These are phyloP conservation scores for Vireo griseus DNA, from an alignment of 2,797 vertebrate species.

Conservation along the genomic window DNA sequence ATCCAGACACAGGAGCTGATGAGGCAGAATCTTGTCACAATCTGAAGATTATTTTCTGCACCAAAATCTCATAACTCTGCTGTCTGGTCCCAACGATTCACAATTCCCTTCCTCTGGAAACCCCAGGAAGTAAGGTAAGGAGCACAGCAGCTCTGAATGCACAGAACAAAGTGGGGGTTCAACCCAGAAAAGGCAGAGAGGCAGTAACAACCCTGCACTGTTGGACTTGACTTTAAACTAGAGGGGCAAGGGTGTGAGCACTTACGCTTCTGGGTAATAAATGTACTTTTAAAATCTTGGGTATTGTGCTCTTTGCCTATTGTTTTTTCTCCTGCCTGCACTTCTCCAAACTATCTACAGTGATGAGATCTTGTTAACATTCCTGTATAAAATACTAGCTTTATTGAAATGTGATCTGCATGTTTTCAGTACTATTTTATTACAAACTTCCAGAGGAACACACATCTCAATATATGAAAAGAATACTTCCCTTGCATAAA, in stretches of 20 bases:
- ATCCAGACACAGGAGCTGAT: background rate
- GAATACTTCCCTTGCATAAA: constrained; percentile 1
- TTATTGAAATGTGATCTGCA: constrained; percentile 3
- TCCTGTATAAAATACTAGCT: background rate
- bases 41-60: background rate
- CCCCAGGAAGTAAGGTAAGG: background rate
- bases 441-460: background rate
- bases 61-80: background rate
- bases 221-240: background rate
- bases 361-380: background rate
- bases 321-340: background rate
- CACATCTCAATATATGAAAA: constrained; percentile 16
- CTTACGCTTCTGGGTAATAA: background rate
- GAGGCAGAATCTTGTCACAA: background rate
- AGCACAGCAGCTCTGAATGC: background rate
- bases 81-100: background rate
- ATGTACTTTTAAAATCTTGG: background rate
- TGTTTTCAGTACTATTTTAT: constrained; percentile 13
- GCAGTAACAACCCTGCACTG: background rate
- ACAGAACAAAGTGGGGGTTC: background rate
- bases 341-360: background rate
- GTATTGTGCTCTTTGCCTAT: background rate
- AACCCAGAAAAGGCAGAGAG: background rate
- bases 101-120: background rate
- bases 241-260: background rate